These are phyloP conservation scores for Philereme vetulata DNA, from an alignment of 2,888 invertebrate genomes.

Conservation along the genomic window DNA sequence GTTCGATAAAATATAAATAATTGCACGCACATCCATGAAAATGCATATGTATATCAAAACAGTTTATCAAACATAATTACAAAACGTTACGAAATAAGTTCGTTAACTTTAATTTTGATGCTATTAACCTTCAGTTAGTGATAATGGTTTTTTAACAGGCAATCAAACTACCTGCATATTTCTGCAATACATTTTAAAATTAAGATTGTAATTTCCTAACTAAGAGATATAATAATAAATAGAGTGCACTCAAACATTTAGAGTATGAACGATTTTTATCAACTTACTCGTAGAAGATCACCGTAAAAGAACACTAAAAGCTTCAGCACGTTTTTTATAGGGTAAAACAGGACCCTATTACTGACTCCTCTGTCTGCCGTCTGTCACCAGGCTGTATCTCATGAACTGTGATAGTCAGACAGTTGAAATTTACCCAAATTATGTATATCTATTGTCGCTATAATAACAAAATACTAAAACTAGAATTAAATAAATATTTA, in stretches of 20 bases:
- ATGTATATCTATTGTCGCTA: too few species aligned
- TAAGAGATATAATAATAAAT: neutral
- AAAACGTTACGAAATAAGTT: constrained; percentile 43
- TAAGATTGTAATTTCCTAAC: constrained; percentile 8
- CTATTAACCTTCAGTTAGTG: constrained; percentile 50
- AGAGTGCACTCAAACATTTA: neutral
- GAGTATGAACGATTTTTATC: neutral
- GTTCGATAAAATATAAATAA: too few species aligned
- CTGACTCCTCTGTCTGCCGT: too few species aligned
- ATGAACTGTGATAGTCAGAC: too few species aligned
- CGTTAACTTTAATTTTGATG: constrained; percentile 45
- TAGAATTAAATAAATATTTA: too few species aligned
- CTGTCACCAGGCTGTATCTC: too few species aligned
- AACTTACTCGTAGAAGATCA: too few species aligned
- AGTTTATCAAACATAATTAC: constrained; percentile 22
- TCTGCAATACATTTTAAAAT: constrained; percentile 31
- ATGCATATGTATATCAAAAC: constrained; percentile 5
- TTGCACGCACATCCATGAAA: constrained; percentile 7
- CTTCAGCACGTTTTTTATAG: too few species aligned
- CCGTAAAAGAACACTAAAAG: too few species aligned
- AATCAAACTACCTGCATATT: constrained; percentile 34
- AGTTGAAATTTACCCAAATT: too few species aligned
- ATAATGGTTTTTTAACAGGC: constrained; percentile 40
- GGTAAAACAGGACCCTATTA: too few species aligned
- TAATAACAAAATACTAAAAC: too few species aligned